Conservation (phyloP, 2,113 vertebrate genomes). For the Sceloporus undulatus region DNA sequence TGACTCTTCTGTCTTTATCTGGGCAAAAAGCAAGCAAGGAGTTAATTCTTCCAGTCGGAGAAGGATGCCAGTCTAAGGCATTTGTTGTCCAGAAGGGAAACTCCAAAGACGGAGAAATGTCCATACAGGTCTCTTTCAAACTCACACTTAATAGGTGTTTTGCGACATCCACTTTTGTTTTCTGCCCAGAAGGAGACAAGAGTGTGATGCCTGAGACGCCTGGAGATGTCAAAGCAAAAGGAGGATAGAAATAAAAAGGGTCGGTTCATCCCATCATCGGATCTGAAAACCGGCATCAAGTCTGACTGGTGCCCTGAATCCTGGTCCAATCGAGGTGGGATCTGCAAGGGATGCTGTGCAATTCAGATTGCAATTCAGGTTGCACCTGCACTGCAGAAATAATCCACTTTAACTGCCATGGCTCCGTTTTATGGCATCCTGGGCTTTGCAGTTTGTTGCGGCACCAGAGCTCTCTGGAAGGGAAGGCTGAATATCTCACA, state of each 20-base stretch:
- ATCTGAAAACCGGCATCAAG: background rate
- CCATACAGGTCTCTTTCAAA: background rate
- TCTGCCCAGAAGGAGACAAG: background rate
- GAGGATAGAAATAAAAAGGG: background rate
- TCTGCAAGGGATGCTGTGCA: background rate
- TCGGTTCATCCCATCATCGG: background rate
- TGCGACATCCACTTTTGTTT: background rate
- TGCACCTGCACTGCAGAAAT: too few species aligned
- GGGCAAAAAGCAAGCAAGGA: slow-evolving; percentile 1
- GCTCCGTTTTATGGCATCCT: too few species aligned
- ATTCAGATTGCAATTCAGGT: too few species aligned
- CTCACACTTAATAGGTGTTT: background rate
- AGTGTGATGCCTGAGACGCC: too few species aligned
- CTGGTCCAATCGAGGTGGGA: background rate
- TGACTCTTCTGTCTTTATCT: slow-evolving; percentile 4
- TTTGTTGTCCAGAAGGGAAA: background rate
- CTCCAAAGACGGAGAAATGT: too few species aligned
- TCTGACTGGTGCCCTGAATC: background rate
- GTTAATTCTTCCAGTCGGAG: too few species aligned
- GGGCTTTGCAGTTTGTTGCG: too few species aligned
- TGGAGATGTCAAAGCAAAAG: background rate
- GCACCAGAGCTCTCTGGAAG: too few species aligned
- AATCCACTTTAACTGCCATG: too few species aligned
- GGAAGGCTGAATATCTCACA: too few species aligned
- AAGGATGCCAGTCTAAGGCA: background rate